Evolutionary conservation across 2,888 invertebrate genomes (phyloP), one percentile per base, ranked within the genome.

Genomic region (Mantis religiosa): DNA sequence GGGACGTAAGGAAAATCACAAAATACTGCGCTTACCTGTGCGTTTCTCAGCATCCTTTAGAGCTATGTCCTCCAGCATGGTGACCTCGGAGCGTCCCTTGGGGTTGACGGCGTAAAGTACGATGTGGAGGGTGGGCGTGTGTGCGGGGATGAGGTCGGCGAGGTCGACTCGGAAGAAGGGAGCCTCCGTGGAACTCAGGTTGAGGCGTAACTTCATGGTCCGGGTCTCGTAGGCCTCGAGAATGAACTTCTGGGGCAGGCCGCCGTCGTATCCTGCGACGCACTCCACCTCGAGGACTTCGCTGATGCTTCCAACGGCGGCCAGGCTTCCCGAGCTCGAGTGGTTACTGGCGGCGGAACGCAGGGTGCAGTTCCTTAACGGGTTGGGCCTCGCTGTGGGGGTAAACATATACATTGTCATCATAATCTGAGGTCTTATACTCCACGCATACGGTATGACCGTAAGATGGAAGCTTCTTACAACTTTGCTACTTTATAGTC

Each of bases 191-290:
- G 94, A 92, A 91, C 95, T 96, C 91, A 96, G 94, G 92, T 97
- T 97, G 90, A 97, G 94, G 88, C 96, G 94, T 81, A 97, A 93
- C 90, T 95, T 95, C 92, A 96, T 96, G 28, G 96, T 96, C 91
- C 95, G 93, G 95, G 93, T 96, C 91, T 97, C 97, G 91, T 97
- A 95, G 0, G 97, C 97, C 93, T 98, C 98, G 89, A 98, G 93
- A 88, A 97, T 94, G 93, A 98, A 98, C 90, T 96, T 95, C 93
- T 98, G 98, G 83, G 97, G 97, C 89, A 98, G 94, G 0, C 98
- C 98, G 1, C 98, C 98, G 92, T 98, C 98, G 93, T 98, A 98
- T 84, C 98, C 98, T 0, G 97, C 95, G 89, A 97, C 95, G 93
- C 98, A 98, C 91, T 97, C 97, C 89, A 98, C 96, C 92, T 97